A percentile compares a stretch with the other conserved stretches of the same genome.
Conservation (phyloP, 2,888 invertebrate species). For the Andrena fulva region DNA sequence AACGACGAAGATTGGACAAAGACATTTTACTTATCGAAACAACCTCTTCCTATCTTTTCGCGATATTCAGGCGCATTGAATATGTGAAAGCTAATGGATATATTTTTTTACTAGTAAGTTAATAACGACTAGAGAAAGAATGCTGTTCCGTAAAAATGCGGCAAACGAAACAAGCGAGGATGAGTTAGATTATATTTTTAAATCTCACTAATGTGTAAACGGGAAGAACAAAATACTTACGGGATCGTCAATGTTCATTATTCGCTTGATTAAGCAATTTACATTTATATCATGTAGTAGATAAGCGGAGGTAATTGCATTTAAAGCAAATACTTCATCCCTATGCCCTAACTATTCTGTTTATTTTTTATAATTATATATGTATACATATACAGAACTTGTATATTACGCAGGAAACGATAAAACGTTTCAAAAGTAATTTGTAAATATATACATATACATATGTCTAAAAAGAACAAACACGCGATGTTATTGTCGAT, state of each 20-base stretch:
- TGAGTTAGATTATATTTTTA: slow-evolving; percentile 67
- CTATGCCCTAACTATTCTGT: slow-evolving; percentile 69
- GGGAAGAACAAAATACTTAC: slow-evolving; percentile 32
- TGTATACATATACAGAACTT: slow-evolving; percentile 57
- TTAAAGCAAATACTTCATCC: slow-evolving; percentile 64
- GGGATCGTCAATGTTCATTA: slow-evolving; percentile 56
- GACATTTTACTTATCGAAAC: slow-evolving; percentile 50
- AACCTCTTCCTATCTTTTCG: slow-evolving; percentile 63
- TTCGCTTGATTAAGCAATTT: slow-evolving; percentile 58
- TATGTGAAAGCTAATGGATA: slow-evolving; percentile 60
- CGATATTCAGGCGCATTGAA: slow-evolving; percentile 58
- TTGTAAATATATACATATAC: slow-evolving; percentile 67
- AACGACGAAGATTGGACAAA: slow-evolving; percentile 36
- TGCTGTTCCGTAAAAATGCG: slow-evolving; percentile 47
- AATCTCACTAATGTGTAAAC: slow-evolving; percentile 56
- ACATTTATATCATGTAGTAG: slow-evolving; percentile 31
- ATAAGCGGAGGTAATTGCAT: slow-evolving; percentile 61
- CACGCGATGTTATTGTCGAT: slow-evolving; percentile 50
- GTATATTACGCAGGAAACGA: slow-evolving; percentile 69
- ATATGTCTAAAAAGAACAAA: slow-evolving; percentile 43
- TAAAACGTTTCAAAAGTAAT: slow-evolving; percentile 45
- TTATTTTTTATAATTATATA: slow-evolving; percentile 75
- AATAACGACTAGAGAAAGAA: slow-evolving; percentile 46
- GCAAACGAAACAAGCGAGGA: slow-evolving; percentile 43
- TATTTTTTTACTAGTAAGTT: slow-evolving; percentile 72